A percentile compares a stretch with the other conserved stretches of the same genome.
phyloP scores from a whole-genome alignment of 2,797 vertebrate species.

The Gallinago nigripennis region DNA sequence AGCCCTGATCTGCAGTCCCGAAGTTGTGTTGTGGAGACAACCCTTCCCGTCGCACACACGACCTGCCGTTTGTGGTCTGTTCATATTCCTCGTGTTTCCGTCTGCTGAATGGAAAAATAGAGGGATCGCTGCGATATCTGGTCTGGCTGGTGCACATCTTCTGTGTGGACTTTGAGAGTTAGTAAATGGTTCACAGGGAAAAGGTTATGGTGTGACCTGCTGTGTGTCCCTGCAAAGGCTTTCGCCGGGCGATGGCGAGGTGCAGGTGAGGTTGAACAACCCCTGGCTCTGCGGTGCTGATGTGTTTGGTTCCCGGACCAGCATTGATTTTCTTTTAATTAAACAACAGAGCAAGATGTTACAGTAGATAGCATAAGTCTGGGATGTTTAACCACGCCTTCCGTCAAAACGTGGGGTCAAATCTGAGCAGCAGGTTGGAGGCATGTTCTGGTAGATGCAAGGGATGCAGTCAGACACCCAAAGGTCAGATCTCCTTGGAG shows the following conservation, averaged over 20 bases:
- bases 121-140: neutral
- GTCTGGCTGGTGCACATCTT: neutral
- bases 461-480: neutral
- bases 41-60: accelerated
- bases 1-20: neutral
- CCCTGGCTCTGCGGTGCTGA: neutral
- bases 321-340: accelerated
- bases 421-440: neutral
- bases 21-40: accelerated
- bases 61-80: neutral
- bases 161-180: neutral
- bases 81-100: neutral
- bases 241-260: accelerated
- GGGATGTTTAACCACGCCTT: neutral
- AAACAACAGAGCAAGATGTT: neutral
- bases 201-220: accelerated
- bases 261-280: neutral
- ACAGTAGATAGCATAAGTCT: accelerated
- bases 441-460: neutral
- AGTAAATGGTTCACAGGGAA: neutral
- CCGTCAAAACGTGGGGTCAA: neutral
- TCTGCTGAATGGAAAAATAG: neutral
- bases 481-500: neutral
- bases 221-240: neutral
- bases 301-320: neutral